Conservation (phyloP, 64 coral and sea anemone genomes). For the Dendrophyllia cribrosa region DNA sequence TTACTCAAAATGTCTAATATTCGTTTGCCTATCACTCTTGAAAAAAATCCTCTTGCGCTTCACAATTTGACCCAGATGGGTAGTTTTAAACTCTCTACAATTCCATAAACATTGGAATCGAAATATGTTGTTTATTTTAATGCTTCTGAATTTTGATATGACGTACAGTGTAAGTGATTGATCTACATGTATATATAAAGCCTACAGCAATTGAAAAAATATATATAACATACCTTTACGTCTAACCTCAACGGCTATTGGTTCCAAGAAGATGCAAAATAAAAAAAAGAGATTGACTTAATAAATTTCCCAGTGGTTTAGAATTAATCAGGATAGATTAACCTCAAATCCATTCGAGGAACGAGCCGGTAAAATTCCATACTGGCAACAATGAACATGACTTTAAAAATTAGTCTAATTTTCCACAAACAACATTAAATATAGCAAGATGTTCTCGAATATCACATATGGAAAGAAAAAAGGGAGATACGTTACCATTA, state of each 20-base stretch:
- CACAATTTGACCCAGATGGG: no score
- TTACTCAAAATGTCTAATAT: no score
- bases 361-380: neutral
- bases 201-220: neutral
- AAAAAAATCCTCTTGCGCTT: no score
- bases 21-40: no score
- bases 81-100: no score
- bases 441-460: neutral
- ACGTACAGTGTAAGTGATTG: no score
- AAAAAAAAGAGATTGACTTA: neutral
- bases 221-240: constrained; percentile 19
- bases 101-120: no score
- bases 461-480: neutral
- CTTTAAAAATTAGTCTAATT: neutral
- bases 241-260: constrained; percentile 36
- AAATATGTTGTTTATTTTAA: no score
- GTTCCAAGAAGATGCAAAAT: neutral
- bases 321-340: neutral
- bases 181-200: no score
- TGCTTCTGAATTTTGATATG: no score
- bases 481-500: neutral
- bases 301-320: neutral
- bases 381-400: neutral
- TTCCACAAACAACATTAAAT: neutral
- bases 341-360: no score